phyloP scores from a whole-genome alignment of 2,797 vertebrate genomes.

The Florisuga fusca region DNA sequence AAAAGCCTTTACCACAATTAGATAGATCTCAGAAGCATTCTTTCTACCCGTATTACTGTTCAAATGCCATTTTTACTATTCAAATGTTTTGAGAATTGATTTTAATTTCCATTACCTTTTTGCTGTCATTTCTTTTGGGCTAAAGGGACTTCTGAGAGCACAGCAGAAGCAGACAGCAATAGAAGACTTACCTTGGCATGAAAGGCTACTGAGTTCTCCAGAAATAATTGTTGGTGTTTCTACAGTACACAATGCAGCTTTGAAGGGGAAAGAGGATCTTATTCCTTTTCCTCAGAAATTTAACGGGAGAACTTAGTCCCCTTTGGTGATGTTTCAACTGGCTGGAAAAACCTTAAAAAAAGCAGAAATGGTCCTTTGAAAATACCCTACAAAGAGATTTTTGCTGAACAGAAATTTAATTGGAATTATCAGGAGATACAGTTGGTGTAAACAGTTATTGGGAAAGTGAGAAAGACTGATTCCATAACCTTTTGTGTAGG shows the following conservation, averaged over 20 bases:
- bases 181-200: not conserved
- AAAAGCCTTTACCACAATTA: constrained; percentile 80
- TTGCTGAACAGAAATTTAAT: not conserved
- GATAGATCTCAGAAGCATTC: constrained; percentile 80
- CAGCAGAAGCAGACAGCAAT: not conserved
- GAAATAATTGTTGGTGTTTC: not conserved
- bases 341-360: not conserved
- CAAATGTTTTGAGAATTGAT: constrained; percentile 74
- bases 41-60: constrained; percentile 72
- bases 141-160: not conserved
- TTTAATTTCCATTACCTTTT: constrained; percentile 78
- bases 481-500: not conserved
- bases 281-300: not conserved
- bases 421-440: not conserved
- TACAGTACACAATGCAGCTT: not conserved
- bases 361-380: not conserved
- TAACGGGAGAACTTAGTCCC: not conserved
- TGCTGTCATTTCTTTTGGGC: constrained; percentile 60
- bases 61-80: constrained; percentile 74
- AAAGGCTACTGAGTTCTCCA: not conserved
- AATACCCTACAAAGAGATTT: not conserved
- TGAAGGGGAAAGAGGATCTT: not conserved
- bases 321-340: not conserved
- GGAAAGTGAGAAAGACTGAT: not conserved
- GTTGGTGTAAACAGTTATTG: not conserved